Conservation (phyloP, 30 jellyfish, hydroid and myxozoan genomes). For the Aurelia aurita region DNA sequence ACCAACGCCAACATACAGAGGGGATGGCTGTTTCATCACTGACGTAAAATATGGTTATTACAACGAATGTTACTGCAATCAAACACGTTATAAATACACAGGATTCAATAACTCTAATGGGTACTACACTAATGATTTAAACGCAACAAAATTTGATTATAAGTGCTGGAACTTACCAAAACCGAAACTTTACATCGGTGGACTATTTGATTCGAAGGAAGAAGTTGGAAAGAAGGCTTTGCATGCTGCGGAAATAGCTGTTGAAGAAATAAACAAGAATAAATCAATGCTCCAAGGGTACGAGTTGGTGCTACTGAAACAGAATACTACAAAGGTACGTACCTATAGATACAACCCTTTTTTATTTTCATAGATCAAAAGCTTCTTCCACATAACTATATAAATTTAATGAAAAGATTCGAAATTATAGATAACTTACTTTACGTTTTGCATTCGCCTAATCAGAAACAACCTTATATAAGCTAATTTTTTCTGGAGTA, state of each 20-base stretch:
- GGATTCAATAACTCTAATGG: constrained; percentile 55
- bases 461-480: too few relatives aligned
- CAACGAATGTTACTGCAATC: constrained; percentile 65
- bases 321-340: background rate
- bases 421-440: too few relatives aligned
- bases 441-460: too few relatives aligned
- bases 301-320: constrained; percentile 38
- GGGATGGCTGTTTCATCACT: constrained; percentile 28
- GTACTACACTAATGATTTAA: constrained; percentile 13
- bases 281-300: constrained; percentile 38
- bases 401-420: too few relatives aligned
- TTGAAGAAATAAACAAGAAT: constrained; percentile 62
- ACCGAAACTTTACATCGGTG: constrained; percentile 73
- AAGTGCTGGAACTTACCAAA: constrained; percentile 69
- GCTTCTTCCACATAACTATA: too few relatives aligned
- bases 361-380: too few relatives aligned
- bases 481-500: too few relatives aligned
- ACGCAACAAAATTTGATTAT: constrained; percentile 25
- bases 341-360: too few relatives aligned
- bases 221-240: constrained; percentile 27
- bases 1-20: constrained; percentile 36
- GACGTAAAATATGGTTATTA: constrained; percentile 32
- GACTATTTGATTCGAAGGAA: constrained; percentile 36
- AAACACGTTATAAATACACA: constrained; percentile 30
- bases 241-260: constrained; percentile 74